A percentile compares a stretch with the other conserved stretches of the same genome.
Conservation (phyloP, 2,797 vertebrate species). For the Acipenser ruthenus region DNA sequence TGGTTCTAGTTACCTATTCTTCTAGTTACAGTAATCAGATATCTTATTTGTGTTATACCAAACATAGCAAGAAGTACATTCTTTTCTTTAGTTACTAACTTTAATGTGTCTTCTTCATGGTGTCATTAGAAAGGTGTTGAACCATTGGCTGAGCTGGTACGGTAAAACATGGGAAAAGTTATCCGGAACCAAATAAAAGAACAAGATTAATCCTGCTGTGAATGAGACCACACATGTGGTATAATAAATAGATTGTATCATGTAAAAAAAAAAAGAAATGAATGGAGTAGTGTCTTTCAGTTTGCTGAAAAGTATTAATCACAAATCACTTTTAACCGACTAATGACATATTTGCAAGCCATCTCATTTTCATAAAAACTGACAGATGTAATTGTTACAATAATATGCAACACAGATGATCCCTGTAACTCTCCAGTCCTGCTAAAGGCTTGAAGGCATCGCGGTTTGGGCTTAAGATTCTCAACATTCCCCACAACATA, state of each 20-base stretch:
- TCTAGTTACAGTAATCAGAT: conserved; percentile 10
- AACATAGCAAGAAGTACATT: conserved; percentile 3
- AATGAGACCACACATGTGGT: conserved; percentile 23
- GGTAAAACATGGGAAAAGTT: conserved; percentile 15
- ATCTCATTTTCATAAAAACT: conserved; percentile 29
- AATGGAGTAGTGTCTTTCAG: background rate
- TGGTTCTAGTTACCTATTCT: conserved; percentile 18
- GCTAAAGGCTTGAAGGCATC: conserved; percentile 46
- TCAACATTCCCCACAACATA: conserved; percentile 85
- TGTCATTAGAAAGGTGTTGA: conserved; percentile 12
- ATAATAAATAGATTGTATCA: background rate
- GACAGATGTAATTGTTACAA: conserved; percentile 27
- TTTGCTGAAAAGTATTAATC: background rate
- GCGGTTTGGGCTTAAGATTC: conserved; percentile 76
- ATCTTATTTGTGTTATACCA: conserved; percentile 17
- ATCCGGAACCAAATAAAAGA: conserved; percentile 13
- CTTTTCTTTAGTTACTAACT: conserved; percentile 14
- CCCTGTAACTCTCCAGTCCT: conserved; percentile 33
- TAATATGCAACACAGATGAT: conserved; percentile 22
- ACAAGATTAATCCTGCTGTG: background rate
- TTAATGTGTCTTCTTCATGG: conserved; percentile 18
- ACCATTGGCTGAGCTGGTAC: background rate
- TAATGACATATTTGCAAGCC: conserved; percentile 26
- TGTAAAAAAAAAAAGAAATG: conserved; percentile 3
- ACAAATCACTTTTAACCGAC: background rate